Conservation (phyloP, 2,797 vertebrate species). For the Hozukius guyotensis region DNA sequence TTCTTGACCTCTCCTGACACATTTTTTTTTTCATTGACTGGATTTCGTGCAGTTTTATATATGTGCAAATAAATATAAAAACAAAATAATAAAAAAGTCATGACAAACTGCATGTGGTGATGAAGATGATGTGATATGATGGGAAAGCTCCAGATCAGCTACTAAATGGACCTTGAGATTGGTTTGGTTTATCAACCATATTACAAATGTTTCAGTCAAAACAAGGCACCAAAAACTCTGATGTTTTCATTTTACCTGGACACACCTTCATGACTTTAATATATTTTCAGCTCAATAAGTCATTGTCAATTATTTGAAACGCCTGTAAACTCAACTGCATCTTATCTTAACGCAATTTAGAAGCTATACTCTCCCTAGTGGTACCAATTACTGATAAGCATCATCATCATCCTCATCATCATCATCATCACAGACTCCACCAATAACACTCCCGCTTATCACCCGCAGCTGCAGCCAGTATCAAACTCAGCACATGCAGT, state of each 20-base stretch:
- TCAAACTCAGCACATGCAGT: background rate
- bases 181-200: background rate
- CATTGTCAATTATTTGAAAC: background rate
- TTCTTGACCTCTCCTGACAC: no score
- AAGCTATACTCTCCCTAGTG: background rate
- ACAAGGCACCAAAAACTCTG: background rate
- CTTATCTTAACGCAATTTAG: background rate
- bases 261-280: background rate
- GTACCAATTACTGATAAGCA: slow-evolving; percentile 28
- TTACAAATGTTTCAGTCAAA: background rate
- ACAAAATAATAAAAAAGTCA: no score
- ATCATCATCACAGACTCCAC: slow-evolving; percentile 4
- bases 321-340: background rate
- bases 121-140: background rate
- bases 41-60: no score
- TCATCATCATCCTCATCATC: slow-evolving; percentile 16
- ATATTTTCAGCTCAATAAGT: background rate
- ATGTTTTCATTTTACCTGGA: background rate
- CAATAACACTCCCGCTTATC: background rate
- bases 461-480: slow-evolving; percentile 2
- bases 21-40: no score
- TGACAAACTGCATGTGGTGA: background rate
- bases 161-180: background rate
- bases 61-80: no score
- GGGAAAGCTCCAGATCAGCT: background rate